Conservation (phyloP, 2,113 vertebrate species). For the Strix uralensis region DNA sequence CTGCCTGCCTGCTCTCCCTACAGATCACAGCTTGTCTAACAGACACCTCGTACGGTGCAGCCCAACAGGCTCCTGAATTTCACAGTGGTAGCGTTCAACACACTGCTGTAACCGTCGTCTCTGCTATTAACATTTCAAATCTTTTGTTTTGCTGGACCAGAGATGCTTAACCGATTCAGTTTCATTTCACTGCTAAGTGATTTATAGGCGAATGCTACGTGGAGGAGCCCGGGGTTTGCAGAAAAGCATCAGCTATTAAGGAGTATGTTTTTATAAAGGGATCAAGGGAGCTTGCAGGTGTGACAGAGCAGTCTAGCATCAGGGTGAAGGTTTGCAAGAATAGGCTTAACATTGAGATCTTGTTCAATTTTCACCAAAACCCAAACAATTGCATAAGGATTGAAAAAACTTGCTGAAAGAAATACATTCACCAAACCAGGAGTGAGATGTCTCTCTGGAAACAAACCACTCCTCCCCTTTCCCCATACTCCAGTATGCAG, state of each 20-base stretch:
- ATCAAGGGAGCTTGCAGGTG: background rate
- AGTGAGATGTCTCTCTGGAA: background rate
- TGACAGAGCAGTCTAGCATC: background rate
- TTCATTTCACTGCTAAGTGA: background rate
- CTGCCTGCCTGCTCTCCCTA: background rate
- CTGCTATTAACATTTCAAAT: background rate
- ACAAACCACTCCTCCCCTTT: background rate
- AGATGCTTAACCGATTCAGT: background rate
- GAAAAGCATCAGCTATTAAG: background rate
- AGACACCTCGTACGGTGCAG: background rate
- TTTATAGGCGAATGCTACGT: background rate
- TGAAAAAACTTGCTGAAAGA: background rate
- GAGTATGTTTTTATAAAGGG: background rate
- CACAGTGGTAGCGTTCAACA: background rate
- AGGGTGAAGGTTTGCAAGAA: background rate
- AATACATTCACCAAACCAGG: background rate
- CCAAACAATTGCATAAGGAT: background rate
- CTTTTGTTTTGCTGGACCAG: background rate
- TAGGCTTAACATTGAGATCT: background rate
- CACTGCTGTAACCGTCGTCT: background rate
- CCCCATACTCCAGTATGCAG: background rate
- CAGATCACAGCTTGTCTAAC: background rate
- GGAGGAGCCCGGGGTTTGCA: background rate
- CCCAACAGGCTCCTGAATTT: background rate
- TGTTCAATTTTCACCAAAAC: background rate